phyloP scores from a whole-genome alignment of 2,113 vertebrate genomes.

The Condylura cristata region DNA sequence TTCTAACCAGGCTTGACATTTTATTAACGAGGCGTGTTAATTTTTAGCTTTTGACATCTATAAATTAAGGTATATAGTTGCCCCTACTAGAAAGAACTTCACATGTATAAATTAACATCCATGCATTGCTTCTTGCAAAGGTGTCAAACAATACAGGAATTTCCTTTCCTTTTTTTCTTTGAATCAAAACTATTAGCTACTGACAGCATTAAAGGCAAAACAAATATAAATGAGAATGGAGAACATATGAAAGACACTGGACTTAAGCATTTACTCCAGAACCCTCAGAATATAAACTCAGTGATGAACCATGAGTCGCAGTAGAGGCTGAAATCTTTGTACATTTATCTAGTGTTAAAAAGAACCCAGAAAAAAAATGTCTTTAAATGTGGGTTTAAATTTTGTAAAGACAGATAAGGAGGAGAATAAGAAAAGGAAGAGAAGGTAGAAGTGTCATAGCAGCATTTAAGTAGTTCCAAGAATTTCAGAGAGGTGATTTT shows the following conservation, averaged over 20 bases:
- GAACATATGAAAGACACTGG: background rate
- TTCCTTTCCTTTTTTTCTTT: background rate
- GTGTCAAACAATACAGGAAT: background rate
- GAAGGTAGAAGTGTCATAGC: too few species aligned
- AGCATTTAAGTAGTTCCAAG: background rate
- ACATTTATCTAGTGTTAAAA: background rate
- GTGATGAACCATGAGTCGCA: background rate
- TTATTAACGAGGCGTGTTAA: background rate
- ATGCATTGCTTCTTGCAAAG: background rate
- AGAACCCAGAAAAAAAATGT: accelerated
- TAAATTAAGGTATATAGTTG: background rate
- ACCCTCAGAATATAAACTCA: background rate
- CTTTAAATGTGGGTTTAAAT: background rate
- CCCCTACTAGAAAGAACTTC: background rate
- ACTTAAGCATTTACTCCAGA: background rate
- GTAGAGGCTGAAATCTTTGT: too few species aligned
- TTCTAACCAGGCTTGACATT: background rate
- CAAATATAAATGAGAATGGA: background rate
- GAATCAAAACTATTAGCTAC: background rate
- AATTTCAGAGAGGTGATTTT: background rate
- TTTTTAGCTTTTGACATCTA: background rate
- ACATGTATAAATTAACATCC: background rate
- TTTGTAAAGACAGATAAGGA: background rate
- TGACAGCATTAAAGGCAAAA: background rate
- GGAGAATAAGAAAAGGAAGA: too few species aligned